Base-by-base conservation (phyloP, 2,888 invertebrate genomes). In the Dysmachus trigonus region DNA sequence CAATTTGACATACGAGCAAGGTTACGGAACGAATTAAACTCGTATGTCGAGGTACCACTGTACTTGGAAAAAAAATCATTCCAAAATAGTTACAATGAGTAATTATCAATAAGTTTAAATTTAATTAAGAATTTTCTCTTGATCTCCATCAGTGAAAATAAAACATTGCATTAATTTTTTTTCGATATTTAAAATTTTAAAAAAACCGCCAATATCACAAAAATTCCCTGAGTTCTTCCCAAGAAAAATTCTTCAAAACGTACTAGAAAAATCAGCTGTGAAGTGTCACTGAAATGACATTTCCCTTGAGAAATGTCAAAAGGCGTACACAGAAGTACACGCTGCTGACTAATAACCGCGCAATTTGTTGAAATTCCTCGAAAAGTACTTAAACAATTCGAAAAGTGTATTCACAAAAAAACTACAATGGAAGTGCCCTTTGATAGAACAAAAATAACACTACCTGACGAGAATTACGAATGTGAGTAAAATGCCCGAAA, bases 381-480 rank as follows among this genome's bases (percentile, higher is more conserved):
- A 38, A 22, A 76, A 18, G 7, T 35, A 35, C 38, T 35, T n/a
- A 41, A 22, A 10, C 1, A 33, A 7, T 2, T 33, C 3, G 22
- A 13, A 0, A 76, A n/a, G 22, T 33, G 22, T 4, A 33, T 76
- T 2, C 13, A 4, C 33, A 22, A 22, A 35, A 31, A 30, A 7
- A 15, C 13, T 30, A 79, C 53, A 73, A 87, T 87, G 87, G 87
- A 87, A 31, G 85, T 87, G 0, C 47, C 84, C 15, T 47, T 87
- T 38, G 86, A 86, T 10, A 62, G 41, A 62, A 8, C 22, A 87
- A 94, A 96, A 90, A 94, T 95, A 88, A 89, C 92, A 86, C 90
- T 96, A 89, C 94, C 96, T 0, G 94, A 94, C 33, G 91, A 93
- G 27, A 96, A 97, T 93, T 97, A 96, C 91, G 97, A 97, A 93